Base-by-base conservation (phyloP, 1,140 invertebrate species). In the Samia ricini region DNA sequence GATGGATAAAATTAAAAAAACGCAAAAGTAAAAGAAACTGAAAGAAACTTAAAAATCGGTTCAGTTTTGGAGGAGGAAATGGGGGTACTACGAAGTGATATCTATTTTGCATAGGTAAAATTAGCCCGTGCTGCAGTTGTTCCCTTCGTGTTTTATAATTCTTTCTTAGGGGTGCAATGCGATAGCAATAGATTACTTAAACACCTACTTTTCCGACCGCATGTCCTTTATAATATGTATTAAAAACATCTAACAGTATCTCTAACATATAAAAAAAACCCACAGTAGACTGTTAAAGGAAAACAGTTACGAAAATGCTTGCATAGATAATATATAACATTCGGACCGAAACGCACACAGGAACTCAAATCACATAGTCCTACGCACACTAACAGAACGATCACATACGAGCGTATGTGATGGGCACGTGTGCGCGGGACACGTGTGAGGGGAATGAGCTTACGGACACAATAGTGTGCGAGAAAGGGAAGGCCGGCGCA, bases 301-400 rank as follows among this genome's bases (percentile, higher is more conserved):
- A 83, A 81, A 76, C 74, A 74, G 65, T 76, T 66, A 71, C 77
- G 79, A 86, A 88, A 87, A 84, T 59, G 81, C 82, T 81, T 85
- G 65, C 62, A 74, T 83, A 88, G 76, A 85, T 85, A 83, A 81
- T 77, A 77, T 82, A 85, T 85, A 83, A 81, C 76, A 77, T 82
- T 88, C 79, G 85, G 83, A 86, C 84, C 72, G 79, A 76, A 72
- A 81, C 85, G 59, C 83, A 86, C 82, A 78, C 84, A 75, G n/a
- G n/a, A n/a, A 49, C 63, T 24, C 20, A 12, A 36, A 62, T 55
- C 75, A 75, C 64, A 82, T 79, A 82, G 66, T 65, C 62, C 68
- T 54, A 36, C 63, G 29, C 71, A 79, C 72, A 78, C 77, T 71
- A 58, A 26, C 48, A 64, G 10, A 54, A 55, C 55, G n/a, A 21